These are phyloP conservation scores for Phylloscopus whistleri DNA, from an alignment of 2,113 vertebrate genomes.

Conservation along the genomic window DNA sequence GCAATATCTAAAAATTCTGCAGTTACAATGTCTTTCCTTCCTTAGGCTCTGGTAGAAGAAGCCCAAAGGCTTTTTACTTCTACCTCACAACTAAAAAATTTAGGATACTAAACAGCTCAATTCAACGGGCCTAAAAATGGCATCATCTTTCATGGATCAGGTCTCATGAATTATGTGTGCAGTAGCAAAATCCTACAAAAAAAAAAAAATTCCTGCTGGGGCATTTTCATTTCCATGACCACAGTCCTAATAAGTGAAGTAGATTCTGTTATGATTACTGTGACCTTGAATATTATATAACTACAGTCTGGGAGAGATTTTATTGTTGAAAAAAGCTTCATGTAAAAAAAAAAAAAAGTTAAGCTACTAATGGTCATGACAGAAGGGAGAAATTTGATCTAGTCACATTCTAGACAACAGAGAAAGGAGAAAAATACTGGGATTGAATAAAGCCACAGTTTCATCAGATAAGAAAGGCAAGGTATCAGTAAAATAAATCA, in stretches of 20 bases:
- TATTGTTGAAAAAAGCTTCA: not conserved
- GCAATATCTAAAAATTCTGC: not conserved
- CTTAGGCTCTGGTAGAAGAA: no score
- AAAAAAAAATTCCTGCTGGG: not conserved
- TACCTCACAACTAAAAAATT: not conserved
- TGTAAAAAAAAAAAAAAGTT: not conserved
- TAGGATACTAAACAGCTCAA: not conserved
- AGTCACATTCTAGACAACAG: not conserved
- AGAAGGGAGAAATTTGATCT: conserved; percentile 38
- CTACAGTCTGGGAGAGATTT: conserved; percentile 1
- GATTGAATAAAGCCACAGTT: not conserved
- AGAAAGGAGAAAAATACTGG: not conserved
- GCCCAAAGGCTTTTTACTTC: not conserved
- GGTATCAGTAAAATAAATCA: not conserved
- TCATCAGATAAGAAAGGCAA: conserved; percentile 18
- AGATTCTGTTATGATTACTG: not conserved
- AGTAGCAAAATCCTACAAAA: not conserved
- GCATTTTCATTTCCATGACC: not conserved
- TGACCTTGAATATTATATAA: conserved; percentile 36
- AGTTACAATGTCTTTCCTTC: not conserved
- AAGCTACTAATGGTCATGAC: conserved; percentile 21
- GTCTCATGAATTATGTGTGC: not conserved
- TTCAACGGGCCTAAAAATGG: not conserved
- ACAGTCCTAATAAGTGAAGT: not conserved
- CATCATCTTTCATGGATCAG: not conserved